Conservation (phyloP, 2,113 vertebrate species). For the Litocranius walleri region DNA sequence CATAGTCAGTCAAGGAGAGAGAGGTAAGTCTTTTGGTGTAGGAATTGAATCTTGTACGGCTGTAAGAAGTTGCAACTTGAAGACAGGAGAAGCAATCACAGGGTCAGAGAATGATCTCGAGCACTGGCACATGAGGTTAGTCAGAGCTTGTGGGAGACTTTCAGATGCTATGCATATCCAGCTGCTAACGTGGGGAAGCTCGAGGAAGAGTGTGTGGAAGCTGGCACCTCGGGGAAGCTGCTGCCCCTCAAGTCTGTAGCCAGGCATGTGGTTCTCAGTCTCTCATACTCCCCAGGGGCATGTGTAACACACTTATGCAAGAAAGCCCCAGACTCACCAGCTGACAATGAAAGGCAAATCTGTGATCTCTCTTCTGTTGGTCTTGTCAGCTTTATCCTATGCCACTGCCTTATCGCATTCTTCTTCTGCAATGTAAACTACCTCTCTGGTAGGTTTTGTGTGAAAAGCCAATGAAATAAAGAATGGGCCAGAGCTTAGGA, state of each 20-base stretch:
- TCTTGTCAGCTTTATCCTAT: background rate
- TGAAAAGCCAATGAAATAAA: background rate
- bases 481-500: background rate
- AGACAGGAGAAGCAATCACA: background rate
- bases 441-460: background rate
- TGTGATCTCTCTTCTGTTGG: background rate
- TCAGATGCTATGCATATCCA: background rate
- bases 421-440: background rate
- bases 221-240: background rate
- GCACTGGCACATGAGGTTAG: accelerated
- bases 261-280: background rate
- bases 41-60: background rate
- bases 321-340: background rate
- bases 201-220: background rate
- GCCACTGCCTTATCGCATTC: background rate
- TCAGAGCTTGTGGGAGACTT: background rate
- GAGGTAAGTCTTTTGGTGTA: background rate
- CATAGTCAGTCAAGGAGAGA: background rate
- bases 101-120: background rate
- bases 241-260: background rate
- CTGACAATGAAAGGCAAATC: background rate
- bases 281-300: background rate
- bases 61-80: background rate
- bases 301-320: background rate
- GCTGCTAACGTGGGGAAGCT: background rate